Percentiles rank a stretch among this genome's conserved stretches.
phyloP scores from a whole-genome alignment of 1,140 invertebrate genomes.

The Meloidogyne chitwoodi region DNA sequence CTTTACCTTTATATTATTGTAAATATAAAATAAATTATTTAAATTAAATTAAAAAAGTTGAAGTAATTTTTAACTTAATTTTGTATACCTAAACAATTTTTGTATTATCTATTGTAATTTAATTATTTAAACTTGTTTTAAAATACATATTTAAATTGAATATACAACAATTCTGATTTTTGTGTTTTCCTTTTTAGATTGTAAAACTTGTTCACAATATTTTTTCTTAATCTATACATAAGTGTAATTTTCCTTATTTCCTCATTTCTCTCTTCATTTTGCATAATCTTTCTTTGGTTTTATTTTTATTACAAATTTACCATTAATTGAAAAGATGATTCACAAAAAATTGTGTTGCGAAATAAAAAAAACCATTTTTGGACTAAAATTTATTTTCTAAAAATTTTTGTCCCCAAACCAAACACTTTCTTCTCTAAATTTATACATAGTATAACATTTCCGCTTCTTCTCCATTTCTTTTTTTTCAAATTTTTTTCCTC shows the following conservation, averaged over 20 bases:
- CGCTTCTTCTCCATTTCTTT: not conserved
- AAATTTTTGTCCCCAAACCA: not conserved
- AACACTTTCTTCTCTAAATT: not conserved
- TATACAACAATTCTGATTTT: too few relatives aligned
- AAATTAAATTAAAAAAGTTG: too few relatives aligned
- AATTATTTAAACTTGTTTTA: too few relatives aligned
- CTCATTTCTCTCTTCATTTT: not conserved
- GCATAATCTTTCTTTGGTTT: not conserved
- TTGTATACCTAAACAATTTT: too few relatives aligned
- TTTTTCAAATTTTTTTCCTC: not conserved
- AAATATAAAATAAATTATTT: too few relatives aligned
- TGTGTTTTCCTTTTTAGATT: too few relatives aligned
- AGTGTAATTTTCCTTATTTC: not conserved
- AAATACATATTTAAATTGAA: too few relatives aligned
- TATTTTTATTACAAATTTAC: not conserved
- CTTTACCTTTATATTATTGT: too few relatives aligned
- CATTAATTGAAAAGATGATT: not conserved
- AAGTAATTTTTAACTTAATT: too few relatives aligned
- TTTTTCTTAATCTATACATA: too few relatives aligned
- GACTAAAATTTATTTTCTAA: not conserved
- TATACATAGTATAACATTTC: not conserved
- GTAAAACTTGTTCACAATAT: too few relatives aligned
- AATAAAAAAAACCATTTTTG: not conserved
- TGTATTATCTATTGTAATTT: too few relatives aligned
- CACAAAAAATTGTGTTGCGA: not conserved